A percentile compares a stretch with the other conserved stretches of the same genome.
These are phyloP conservation scores for Caenorhabditis briggsae DNA, from an alignment of 1,140 invertebrate genomes.

Conservation along the genomic window DNA sequence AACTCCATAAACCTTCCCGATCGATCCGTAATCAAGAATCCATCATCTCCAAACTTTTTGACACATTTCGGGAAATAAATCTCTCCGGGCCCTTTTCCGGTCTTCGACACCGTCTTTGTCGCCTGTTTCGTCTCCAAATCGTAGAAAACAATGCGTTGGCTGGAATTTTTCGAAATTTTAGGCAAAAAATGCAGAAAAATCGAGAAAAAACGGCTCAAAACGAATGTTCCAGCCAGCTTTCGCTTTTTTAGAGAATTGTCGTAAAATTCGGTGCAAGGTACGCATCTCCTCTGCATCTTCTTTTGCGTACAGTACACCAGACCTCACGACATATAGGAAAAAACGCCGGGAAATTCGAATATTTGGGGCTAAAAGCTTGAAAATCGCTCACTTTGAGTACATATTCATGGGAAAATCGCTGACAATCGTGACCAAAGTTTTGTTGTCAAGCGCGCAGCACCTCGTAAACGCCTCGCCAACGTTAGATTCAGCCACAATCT, in stretches of 20 bases:
- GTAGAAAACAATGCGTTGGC: slow-evolving; percentile 71
- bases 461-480: slow-evolving; percentile 73
- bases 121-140: slow-evolving; percentile 68
- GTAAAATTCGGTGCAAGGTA: too few species aligned
- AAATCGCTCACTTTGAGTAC: slow-evolving; percentile 74
- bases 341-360: background rate
- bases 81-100: slow-evolving; percentile 73
- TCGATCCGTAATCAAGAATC: slow-evolving; percentile 74
- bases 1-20: slow-evolving; percentile 70
- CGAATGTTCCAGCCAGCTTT: too few species aligned
- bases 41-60: slow-evolving; percentile 65
- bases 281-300: too few species aligned
- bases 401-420: slow-evolving; percentile 73
- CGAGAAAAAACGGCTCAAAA: slow-evolving; percentile 28
- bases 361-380: background rate
- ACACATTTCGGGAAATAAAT: slow-evolving; percentile 75
- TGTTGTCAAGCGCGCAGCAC: slow-evolving; percentile 70
- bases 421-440: slow-evolving; percentile 72
- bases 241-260: background rate
- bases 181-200: slow-evolving; percentile 52
- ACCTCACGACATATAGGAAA: too few species aligned
- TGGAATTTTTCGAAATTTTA: slow-evolving; percentile 57
- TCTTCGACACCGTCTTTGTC: slow-evolving; percentile 60
- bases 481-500: slow-evolving; percentile 68
- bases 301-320: too few species aligned